A percentile compares a stretch with the other conserved stretches of the same genome.
These are phyloP conservation scores for Montifringilla adamsi DNA, from an alignment of 2,113 vertebrate species.

Conservation along the genomic window DNA sequence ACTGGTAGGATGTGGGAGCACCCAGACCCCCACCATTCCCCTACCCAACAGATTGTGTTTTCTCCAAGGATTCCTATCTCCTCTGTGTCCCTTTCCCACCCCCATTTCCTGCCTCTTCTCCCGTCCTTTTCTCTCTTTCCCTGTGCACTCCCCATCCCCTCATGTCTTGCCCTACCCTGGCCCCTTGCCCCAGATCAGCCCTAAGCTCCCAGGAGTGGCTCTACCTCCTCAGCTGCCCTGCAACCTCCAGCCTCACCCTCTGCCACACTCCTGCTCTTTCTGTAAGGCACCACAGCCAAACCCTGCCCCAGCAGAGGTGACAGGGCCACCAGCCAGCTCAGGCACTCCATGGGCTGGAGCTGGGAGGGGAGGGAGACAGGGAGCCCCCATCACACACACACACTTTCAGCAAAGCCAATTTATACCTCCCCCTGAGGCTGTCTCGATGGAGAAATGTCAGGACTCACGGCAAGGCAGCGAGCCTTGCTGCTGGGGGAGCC, in stretches of 20 bases:
- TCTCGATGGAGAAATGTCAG: background rate
- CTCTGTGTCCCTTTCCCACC: fast-evolving
- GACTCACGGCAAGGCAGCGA: background rate
- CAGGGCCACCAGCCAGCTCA: background rate
- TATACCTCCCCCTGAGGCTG: background rate
- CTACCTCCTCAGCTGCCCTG: background rate
- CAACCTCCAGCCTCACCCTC: fast-evolving
- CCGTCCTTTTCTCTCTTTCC: background rate
- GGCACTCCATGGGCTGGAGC: fast-evolving
- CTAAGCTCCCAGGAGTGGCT: background rate
- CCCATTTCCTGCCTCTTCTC: background rate
- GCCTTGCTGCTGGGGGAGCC: background rate
- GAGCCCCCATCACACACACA: background rate
- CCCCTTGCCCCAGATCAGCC: fast-evolving
- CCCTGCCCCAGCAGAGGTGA: background rate
- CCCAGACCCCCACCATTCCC: fast-evolving
- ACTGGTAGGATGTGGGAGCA: background rate
- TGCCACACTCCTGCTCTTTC: fast-evolving
- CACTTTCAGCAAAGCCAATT: background rate
- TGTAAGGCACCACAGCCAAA: fast-evolving
- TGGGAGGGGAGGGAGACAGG: background rate
- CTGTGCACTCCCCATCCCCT: background rate
- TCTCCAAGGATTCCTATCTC: background rate
- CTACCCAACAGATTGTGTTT: background rate
- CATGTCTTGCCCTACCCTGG: background rate